Evolutionary conservation across 2,888 invertebrate species (phyloP).

Genomic region (Athrips mouffetella): DNA sequence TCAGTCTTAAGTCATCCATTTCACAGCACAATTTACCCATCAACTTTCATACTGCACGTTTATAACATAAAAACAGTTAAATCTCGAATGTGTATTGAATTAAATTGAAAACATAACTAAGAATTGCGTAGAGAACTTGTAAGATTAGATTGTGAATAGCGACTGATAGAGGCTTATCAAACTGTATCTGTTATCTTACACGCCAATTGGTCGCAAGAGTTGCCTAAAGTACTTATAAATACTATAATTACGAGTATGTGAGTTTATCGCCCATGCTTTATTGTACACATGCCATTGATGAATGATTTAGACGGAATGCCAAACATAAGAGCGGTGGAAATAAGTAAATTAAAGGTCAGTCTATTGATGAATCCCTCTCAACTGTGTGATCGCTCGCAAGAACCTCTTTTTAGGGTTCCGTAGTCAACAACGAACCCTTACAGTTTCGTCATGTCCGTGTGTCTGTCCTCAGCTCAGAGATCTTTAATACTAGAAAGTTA

Average conservation of each 20-base stretch:
- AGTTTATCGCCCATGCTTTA: not conserved
- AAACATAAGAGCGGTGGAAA: no score
- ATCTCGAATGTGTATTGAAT: conserved; percentile 42
- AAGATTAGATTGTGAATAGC: conserved; percentile 64
- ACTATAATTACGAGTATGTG: not conserved
- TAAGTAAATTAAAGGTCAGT: no score
- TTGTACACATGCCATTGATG: no score
- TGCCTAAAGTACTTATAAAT: not conserved
- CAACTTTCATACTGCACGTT: conserved; percentile 31
- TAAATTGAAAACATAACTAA: conserved; percentile 63
- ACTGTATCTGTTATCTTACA: conserved; percentile 36
- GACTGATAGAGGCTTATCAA: conserved; percentile 64
- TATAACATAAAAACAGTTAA: conserved; percentile 33
- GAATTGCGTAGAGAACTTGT: conserved; percentile 39
- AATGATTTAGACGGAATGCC: no score
- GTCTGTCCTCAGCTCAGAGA: no score
- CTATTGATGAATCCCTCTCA: no score
- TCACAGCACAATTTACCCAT: conserved; percentile 34
- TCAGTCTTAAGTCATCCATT: conserved; percentile 52
- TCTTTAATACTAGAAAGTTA: no score
- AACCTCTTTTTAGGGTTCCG: no score
- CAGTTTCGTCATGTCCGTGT: no score
- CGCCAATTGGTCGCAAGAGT: not conserved
- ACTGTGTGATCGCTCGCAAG: no score
- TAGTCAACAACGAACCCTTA: no score